Evolutionary conservation across 2,888 invertebrate species (phyloP).

Genomic region (Eupithecia pulchellata): DNA sequence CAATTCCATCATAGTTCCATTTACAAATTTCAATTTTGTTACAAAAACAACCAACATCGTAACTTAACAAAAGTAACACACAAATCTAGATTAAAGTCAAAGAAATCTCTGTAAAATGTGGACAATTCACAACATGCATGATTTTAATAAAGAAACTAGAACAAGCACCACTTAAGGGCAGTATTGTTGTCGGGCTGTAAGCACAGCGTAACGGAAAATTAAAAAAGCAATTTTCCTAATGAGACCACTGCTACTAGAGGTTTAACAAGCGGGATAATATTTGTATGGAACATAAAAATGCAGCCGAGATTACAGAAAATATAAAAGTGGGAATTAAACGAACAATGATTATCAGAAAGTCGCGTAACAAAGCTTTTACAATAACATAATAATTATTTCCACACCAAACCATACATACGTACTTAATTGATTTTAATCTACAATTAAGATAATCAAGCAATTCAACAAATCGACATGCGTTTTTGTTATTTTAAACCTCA

Average conservation of each 20-base stretch:
- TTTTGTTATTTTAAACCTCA: background rate
- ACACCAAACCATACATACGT: background rate
- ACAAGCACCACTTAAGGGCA: slow-evolving; percentile 50
- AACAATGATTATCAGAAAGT: background rate
- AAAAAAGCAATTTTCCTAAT: slow-evolving; percentile 79
- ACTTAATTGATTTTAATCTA: slow-evolving; percentile 13
- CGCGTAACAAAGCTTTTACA: background rate
- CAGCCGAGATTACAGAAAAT: slow-evolving; percentile 17
- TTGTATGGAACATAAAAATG: slow-evolving; percentile 26
- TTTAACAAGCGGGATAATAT: slow-evolving; percentile 53
- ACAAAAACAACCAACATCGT: slow-evolving; percentile 11
- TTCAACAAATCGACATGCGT: slow-evolving; percentile 17
- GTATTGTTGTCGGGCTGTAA: slow-evolving; percentile 52
- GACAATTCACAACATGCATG: slow-evolving; percentile 39
- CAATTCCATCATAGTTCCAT: background rate
- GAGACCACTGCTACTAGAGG: slow-evolving; percentile 62
- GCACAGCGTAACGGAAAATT: slow-evolving; percentile 73
- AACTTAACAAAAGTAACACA: slow-evolving; percentile 7
- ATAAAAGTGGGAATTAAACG: background rate
- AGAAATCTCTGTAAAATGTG: slow-evolving; percentile 31
- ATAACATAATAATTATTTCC: slow-evolving; percentile 1
- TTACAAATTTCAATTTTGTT: background rate
- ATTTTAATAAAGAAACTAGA: slow-evolving; percentile 47
- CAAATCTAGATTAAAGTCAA: slow-evolving; percentile 30
- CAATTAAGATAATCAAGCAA: slow-evolving; percentile 14